Base-by-base conservation (phyloP, 1,140 invertebrate species). In the Eumeta japonica region DNA sequence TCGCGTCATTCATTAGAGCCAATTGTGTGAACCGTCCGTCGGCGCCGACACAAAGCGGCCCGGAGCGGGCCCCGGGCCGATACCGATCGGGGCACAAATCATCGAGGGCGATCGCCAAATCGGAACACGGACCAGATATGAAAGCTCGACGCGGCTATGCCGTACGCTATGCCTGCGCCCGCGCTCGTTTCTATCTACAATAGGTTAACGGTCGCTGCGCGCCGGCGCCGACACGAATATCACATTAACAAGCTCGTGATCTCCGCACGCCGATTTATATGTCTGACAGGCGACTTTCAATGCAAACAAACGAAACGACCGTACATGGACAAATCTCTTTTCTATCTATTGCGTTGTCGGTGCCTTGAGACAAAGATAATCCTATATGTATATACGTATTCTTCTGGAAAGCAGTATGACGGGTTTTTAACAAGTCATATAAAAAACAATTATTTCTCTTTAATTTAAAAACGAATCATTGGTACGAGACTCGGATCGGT, bases 211-310 rank as follows among this genome's bases (percentile, higher is more conserved):
- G 68, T 58, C 58, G n/a, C 57, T 44, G 50, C 40, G 54, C 5
- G 55, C 55, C 55, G 49, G 56, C 60, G 62, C 57, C 65, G 65
- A 70, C 65, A 70, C 65, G 60, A 72, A 65, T 70, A 64, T 66
- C 60, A 65, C 64, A 72, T 72, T 73, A 67, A 62, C 57, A 46
- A 62, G 54, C 63, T 70, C 64, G 62, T 67, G 65, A 73, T 70
- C 65, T 58, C 41, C 45, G 46, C n/a, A n/a, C n/a, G n/a, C n/a
- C n/a, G 52, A 62, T 58, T 70, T 72, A 65, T 68, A 66, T 72
- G 65, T 62, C 59, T 61, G 54, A 59, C 60, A 64, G 45, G 44
- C 16, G 35, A 38, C 45, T 29, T 37, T 39, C 45, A 52, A 54
- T 45, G 49, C 51, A 50, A 45, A 43, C 34, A 47, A 46, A 46